phyloP scores from a whole-genome alignment of 2,888 invertebrate species.

The Lordiphosa andalusiaca region DNA sequence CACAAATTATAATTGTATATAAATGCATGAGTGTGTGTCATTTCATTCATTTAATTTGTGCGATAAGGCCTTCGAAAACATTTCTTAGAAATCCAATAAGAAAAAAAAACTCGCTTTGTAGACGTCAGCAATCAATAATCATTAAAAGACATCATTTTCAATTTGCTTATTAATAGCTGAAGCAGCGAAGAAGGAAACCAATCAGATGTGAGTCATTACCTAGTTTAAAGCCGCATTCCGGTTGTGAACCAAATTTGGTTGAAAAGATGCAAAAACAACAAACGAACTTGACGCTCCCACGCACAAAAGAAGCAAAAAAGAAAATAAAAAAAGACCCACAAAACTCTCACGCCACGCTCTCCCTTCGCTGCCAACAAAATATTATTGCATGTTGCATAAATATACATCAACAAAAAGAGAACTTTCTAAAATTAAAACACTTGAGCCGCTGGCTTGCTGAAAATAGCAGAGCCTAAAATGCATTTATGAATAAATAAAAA shows the following conservation, averaged over 20 bases:
- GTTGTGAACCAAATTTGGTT: constrained; percentile 26
- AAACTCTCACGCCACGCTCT: constrained; percentile 37
- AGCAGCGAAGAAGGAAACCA: constrained; percentile 1
- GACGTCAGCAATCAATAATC: constrained; percentile 58
- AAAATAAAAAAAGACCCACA: not conserved
- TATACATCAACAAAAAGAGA: constrained; percentile 37
- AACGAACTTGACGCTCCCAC: constrained; percentile 49
- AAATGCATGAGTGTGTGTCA: constrained; percentile 16
- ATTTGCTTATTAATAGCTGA: constrained; percentile 23
- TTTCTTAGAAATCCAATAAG: constrained; percentile 36
- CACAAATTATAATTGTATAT: constrained; percentile 32
- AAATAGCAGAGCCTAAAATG: constrained; percentile 55
- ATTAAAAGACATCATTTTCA: constrained; percentile 38
- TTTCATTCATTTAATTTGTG: constrained; percentile 37
- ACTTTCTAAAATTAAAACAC: constrained; percentile 68
- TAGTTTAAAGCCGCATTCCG: constrained; percentile 20
- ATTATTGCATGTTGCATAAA: constrained; percentile 67
- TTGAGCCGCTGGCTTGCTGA: constrained; percentile 40
- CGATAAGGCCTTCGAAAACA: constrained; percentile 18
- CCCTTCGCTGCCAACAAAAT: constrained; percentile 6
- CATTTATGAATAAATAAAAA: constrained; percentile 63
- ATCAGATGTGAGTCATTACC: constrained; percentile 44
- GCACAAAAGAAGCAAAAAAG: constrained; percentile 20
- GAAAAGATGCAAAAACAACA: constrained; percentile 12
- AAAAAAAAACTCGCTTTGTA: constrained; percentile 22